phyloP scores from a whole-genome alignment of 2,113 vertebrate species.

The Myrmecophaga tridactyla region DNA sequence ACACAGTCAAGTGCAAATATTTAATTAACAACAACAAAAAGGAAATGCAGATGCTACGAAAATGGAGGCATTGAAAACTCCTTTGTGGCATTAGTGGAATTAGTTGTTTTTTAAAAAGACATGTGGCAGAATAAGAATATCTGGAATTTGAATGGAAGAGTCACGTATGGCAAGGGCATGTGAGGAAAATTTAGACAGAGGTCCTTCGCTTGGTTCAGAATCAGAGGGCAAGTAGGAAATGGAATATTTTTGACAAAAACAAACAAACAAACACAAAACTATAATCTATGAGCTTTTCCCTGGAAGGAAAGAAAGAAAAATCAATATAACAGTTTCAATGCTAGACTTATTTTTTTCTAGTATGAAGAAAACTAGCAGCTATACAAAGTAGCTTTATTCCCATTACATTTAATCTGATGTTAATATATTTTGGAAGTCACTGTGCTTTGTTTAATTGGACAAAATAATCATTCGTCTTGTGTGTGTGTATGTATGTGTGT shows the following conservation, averaged over 20 bases:
- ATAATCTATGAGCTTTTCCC: not conserved
- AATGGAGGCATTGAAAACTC: not conserved
- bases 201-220: not conserved
- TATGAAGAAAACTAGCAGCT: not conserved
- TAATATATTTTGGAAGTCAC: not conserved
- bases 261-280: not conserved
- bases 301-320: not conserved
- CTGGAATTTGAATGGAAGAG: not conserved
- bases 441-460: not conserved
- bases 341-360: not conserved
- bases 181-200: not conserved
- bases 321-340: not conserved
- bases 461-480: not conserved
- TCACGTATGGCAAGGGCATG: not conserved
- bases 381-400: not conserved
- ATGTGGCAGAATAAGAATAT: not conserved
- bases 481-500: not conserved
- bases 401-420: not conserved
- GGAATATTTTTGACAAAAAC: not conserved
- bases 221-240: not conserved
- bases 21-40: slow-evolving; percentile 39
- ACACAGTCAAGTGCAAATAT: not conserved
- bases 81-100: not conserved
- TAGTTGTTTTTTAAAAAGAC: not conserved
- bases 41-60: not conserved